Evolutionary conservation across 2,797 vertebrate genomes (phyloP), one percentile per base, ranked within the genome.

Genomic region (Dromococcyx pavoninus): DNA sequence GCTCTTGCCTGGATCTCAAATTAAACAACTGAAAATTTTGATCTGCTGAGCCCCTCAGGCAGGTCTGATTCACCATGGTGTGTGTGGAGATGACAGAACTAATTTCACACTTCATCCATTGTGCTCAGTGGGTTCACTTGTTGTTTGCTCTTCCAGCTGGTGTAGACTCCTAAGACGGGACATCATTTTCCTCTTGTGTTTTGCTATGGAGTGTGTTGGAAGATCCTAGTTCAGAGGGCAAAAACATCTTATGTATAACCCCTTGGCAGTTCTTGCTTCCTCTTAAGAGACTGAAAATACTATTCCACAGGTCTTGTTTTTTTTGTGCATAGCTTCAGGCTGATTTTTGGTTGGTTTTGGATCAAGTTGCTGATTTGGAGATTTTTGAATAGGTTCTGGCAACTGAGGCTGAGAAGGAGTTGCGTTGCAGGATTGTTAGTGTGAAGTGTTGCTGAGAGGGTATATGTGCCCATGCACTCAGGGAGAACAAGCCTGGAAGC

Each of bases 51-150:
- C 19, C n/a, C 30, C 57, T 50, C 43, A 72, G 37, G 66, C 96
- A 92, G 80, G 65, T 11, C 65, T 83, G 48, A 39, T 77, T 70
- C 84, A 64, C 35, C 6, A n/a, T 73, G 91, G 82, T 72, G 81
- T 70, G 56, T 37, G 69, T 64, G 71, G 89, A 90, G 95, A 92
- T 93, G 96, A 95, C 96, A 96, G 95, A 84, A 92, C 77, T 74
- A 60, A n/a, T 96, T 96, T 95, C 95, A 90, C 78, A 93, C 94
- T 82, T 88, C 95, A 94, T 96, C 94, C 95, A 74, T 95, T 93
- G 91, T 74, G 72, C 86, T 0, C 94, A 74, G 80, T 70, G 50
- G 69, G 77, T 70, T 57, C 51, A 14, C 46, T 58, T 33, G 41
- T 30, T 57, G 43, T 41, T 75, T 67, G 66, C 73, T 91, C 51